Percentiles rank a stretch among this genome's conserved stretches.
phyloP scores from a whole-genome alignment of 2,113 vertebrate genomes.

The Ageneiosus marmoratus region DNA sequence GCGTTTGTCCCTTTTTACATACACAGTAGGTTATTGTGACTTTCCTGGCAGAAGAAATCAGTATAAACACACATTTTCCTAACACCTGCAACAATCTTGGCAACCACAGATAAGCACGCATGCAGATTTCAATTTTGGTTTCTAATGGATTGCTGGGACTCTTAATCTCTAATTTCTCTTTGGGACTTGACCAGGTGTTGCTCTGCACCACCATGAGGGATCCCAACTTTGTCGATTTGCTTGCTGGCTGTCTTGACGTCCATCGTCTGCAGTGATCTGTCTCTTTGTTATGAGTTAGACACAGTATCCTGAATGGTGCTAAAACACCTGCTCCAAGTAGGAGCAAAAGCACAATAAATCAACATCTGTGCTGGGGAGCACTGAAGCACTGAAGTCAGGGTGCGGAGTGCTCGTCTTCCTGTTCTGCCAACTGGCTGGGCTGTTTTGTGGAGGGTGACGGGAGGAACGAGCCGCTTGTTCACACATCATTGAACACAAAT shows the following conservation, averaged over 20 bases:
- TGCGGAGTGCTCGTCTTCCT: slow-evolving; percentile 11
- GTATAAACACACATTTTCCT: neutral
- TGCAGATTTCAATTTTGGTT: neutral
- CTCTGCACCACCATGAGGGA: slow-evolving; percentile 2
- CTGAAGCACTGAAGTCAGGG: slow-evolving; percentile 12
- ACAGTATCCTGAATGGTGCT: slow-evolving; percentile 21
- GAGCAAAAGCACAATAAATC: slow-evolving; percentile 48
- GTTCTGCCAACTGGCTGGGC: slow-evolving; percentile 30
- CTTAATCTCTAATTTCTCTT: neutral
- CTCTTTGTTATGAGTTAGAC: slow-evolving; percentile 37
- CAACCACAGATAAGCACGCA: neutral
- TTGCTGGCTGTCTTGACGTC: slow-evolving; percentile 12
- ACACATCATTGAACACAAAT: slow-evolving; percentile 48
- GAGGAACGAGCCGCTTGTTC: slow-evolving; percentile 34
- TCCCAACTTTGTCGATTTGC: neutral
- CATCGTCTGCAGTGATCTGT: slow-evolving; percentile 1
- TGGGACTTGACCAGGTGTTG: slow-evolving; percentile 2
- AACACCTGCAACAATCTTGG: neutral
- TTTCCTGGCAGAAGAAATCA: neutral
- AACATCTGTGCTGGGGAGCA: slow-evolving; percentile 14
- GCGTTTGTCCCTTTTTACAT: slow-evolving; percentile 12
- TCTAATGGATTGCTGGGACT: slow-evolving; percentile 11
- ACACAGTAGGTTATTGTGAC: neutral
- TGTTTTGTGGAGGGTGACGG: slow-evolving; percentile 24
- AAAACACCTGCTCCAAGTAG: slow-evolving; percentile 57